Percentiles rank a stretch among this genome's conserved stretches.
Conservation (phyloP, 1,140 invertebrate genomes). For the Coelopa frigida region DNA sequence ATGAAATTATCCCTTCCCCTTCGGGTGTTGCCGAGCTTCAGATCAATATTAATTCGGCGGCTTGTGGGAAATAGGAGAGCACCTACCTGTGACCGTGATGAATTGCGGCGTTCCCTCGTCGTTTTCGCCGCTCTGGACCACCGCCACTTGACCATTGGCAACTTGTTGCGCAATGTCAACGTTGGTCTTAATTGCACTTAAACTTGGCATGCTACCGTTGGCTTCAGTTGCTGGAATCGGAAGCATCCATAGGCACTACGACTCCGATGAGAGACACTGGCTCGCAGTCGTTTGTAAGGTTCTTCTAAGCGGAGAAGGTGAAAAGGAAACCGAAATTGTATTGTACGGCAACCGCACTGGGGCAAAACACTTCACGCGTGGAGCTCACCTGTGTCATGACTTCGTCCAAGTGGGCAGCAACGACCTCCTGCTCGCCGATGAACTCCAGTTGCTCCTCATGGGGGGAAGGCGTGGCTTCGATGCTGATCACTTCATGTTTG, state of each 20-base stretch:
- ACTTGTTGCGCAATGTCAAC: conserved; percentile 36
- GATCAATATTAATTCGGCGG: no score
- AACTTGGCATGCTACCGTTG: conserved; percentile 21
- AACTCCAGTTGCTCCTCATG: conserved; percentile 1
- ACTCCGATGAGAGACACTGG: conserved; percentile 34
- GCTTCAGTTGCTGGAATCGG: conserved; percentile 35
- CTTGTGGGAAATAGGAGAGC: no score
- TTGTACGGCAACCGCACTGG: not conserved
- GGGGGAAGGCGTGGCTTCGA: conserved; percentile 2
- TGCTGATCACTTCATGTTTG: conserved; percentile 4
- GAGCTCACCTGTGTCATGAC: conserved; percentile 39
- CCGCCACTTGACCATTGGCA: conserved; percentile 35
- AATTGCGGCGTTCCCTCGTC: conserved; percentile 34
- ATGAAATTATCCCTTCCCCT: no score
- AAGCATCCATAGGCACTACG: conserved; percentile 40
- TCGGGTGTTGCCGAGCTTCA: no score
- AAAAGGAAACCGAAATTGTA: not conserved
- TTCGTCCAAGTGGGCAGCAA: conserved; percentile 32
- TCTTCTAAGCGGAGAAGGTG: conserved; percentile 8
- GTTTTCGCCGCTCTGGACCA: conserved; percentile 29
- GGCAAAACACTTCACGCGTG: not conserved
- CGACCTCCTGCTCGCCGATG: conserved; percentile 30
- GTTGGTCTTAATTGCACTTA: conserved; percentile 29
- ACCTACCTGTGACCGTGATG: conserved; percentile 41
- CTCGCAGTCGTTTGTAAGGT: conserved; percentile 16